Evolutionary conservation across 2,797 vertebrate genomes (phyloP).

Genomic region (Myotis planiceps): DNA sequence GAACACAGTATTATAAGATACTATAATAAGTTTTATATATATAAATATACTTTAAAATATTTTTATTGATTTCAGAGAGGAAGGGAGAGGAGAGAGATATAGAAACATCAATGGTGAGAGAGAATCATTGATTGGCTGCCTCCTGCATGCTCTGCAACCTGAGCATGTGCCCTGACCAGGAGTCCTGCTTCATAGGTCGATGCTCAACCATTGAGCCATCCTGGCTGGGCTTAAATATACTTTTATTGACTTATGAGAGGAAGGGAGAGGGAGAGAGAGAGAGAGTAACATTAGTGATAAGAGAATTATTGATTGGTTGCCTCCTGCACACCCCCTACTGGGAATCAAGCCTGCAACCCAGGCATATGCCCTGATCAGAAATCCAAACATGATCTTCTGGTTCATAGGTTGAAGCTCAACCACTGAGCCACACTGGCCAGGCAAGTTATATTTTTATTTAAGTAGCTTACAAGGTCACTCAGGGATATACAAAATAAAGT

Average conservation of each 20-base stretch:
- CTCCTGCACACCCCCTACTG: background rate
- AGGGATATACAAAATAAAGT: background rate
- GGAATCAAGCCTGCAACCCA: background rate
- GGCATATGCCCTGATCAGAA: background rate
- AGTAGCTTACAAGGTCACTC: background rate
- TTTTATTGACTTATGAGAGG: background rate
- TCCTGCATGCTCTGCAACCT: no score
- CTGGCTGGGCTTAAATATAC: no score
- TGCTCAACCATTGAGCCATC: no score
- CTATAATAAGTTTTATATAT: background rate
- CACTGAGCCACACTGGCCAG: background rate
- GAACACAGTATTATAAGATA: constrained; percentile 7
- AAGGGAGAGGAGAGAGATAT: no score
- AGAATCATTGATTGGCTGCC: no score
- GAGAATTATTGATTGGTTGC: background rate
- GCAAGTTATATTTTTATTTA: constrained; percentile 15
- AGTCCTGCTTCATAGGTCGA: no score
- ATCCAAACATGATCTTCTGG: background rate
- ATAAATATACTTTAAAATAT: background rate
- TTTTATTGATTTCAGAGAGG: no score
- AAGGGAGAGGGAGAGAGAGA: background rate
- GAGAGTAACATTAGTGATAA: background rate
- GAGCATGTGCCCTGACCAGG: no score
- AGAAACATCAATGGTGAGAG: no score
- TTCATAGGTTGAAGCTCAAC: background rate